Evolutionary conservation across 2,797 vertebrate genomes (phyloP), one percentile per base, ranked within the genome.

Genomic region (Amniataba percoides): DNA sequence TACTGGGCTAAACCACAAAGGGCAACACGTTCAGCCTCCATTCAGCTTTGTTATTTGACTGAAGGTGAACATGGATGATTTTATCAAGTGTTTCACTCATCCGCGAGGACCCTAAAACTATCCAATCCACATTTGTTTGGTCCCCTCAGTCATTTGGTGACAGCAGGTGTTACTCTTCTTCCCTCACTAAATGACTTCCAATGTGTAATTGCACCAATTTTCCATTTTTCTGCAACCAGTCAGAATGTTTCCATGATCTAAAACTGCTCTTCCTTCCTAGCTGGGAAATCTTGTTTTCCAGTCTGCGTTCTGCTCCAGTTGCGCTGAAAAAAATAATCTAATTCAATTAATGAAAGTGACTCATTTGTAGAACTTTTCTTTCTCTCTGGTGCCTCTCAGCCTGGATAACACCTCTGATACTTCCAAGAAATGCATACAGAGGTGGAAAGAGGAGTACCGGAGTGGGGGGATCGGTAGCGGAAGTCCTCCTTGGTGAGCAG

Each of bases 401-500:
- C 55, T n/a, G 45, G 36, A 61, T n/a, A 27, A 31, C 6, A 59
- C 15, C 3, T 21, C 36, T 14, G n/a, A 36, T 9, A 18, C 18
- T 19, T n/a, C n/a, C 0, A 63, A n/a, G 19, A 42, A 60, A n/a
- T 40, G 23, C 3, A 39, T 6, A 2, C 51, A 10, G 21, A 53
- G 34, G 25, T 12, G 21, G 0, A 46, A 55, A 27, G 27, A 25
- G 14, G 25, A 23, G 95, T 93, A 99, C 98, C 98, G 69, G 98
- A 99, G 94, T 97, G 97, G 51, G 97, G 97, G 58, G 97, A 99
- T 80, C 98, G 94, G 91, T 98, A 99, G 91, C 98, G 96, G 89
- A 99, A 99, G 92, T 99, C 98, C 92, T 99, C 98, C 96, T 99
- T 99, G 93, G 98, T 99, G 90, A 99, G 97, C 68, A 99, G 96